Evolutionary conservation across 2,113 vertebrate species (phyloP).

Genomic region (Tapirus terrestris): DNA sequence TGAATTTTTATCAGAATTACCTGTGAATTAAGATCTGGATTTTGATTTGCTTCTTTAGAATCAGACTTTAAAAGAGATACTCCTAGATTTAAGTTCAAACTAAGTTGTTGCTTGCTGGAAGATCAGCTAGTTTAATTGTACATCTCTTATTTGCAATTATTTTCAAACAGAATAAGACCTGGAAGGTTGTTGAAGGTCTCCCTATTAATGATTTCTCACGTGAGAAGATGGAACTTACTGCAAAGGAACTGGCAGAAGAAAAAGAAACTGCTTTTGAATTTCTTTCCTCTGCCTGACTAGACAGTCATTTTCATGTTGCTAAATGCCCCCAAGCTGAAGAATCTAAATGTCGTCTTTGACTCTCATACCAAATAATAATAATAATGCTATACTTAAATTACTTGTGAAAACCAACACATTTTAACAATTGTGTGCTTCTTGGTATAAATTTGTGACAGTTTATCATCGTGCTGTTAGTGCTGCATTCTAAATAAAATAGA

Average conservation of each 20-base stretch:
- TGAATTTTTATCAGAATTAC: conserved; percentile 38
- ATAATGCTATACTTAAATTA: conserved; percentile 74
- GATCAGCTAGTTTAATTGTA: neutral
- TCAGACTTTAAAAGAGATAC: neutral
- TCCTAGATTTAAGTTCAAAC: neutral
- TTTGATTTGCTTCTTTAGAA: conserved; percentile 46
- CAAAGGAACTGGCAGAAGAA: conserved; percentile 94
- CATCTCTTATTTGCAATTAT: conserved; percentile 54
- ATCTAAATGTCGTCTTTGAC: conserved; percentile 92
- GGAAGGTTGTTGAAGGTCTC: conserved; percentile 95
- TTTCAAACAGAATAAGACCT: conserved; percentile 91
- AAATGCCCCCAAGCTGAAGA: conserved; percentile 83
- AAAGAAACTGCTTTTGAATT: conserved; percentile 95
- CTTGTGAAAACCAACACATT: conserved; percentile 79
- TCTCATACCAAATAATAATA: conserved; percentile 73
- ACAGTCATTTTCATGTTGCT: conserved; percentile 56
- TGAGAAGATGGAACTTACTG: conserved; percentile 94
- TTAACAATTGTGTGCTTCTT: conserved; percentile 79
- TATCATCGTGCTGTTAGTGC: conserved; percentile 79
- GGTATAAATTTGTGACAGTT: conserved; percentile 77
- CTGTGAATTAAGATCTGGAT: neutral
- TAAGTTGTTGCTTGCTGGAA: neutral
- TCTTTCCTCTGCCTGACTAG: conserved; percentile 92
- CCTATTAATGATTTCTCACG: conserved; percentile 94
- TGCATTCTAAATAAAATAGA: conserved; percentile 76